Percentiles rank a stretch among this genome's conserved stretches.
These are phyloP conservation scores for Mythimna ferrago DNA, from an alignment of 2,888 invertebrate species.

Conservation along the genomic window DNA sequence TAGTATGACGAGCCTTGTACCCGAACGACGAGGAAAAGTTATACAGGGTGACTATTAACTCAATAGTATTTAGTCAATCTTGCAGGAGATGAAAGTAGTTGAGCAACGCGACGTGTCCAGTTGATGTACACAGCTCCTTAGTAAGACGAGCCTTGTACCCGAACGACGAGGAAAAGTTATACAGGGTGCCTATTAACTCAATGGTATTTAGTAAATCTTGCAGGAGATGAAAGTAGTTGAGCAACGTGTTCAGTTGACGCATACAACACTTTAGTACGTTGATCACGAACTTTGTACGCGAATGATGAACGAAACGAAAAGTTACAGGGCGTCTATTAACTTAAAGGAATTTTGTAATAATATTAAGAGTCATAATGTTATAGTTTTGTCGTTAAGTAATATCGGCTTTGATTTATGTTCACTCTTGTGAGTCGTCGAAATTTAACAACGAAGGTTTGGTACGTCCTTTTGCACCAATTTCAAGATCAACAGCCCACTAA, in stretches of 20 bases:
- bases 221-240: no score
- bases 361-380: background rate
- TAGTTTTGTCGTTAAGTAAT: conserved; percentile 28
- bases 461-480: conserved; percentile 7
- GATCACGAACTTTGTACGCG: conserved; percentile 29
- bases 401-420: conserved; percentile 14
- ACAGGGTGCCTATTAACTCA: background rate
- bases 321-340: conserved; percentile 1
- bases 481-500: background rate
- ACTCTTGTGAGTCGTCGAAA: conserved; percentile 3
- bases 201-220: background rate
- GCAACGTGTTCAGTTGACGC: no score
- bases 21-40: conserved; percentile 46
- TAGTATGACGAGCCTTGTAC: conserved; percentile 49
- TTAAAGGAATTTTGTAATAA: no score
- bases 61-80: background rate
- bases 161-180: conserved; percentile 49
- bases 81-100: background rate
- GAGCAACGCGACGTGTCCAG: no score
- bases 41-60: background rate
- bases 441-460: no score
- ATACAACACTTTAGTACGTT: conserved; percentile 45
- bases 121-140: no score
- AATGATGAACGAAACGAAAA: conserved; percentile 39
- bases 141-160: conserved; percentile 49